phyloP scores from a whole-genome alignment of 2,113 vertebrate genomes.

The Nycticebus coucang region DNA sequence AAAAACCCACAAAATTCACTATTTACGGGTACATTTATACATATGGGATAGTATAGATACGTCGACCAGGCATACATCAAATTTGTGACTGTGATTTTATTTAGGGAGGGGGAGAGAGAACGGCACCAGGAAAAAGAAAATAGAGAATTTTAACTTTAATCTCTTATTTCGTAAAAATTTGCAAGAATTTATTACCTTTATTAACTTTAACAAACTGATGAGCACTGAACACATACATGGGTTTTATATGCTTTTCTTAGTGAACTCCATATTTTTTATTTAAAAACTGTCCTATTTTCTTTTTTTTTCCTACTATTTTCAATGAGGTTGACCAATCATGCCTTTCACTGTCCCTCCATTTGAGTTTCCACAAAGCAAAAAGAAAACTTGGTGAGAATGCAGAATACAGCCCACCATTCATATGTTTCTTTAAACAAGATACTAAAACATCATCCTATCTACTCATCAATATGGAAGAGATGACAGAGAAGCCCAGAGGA shows the following conservation, averaged over 20 bases:
- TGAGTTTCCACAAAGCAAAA: constrained; percentile 5
- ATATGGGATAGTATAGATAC: background rate
- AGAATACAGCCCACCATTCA: background rate
- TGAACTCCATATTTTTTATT: background rate
- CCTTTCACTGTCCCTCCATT: background rate
- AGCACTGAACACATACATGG: background rate
- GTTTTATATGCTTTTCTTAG: background rate
- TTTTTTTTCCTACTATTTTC: background rate
- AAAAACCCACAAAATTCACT: background rate
- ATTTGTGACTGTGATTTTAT: background rate
- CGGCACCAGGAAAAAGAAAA: background rate
- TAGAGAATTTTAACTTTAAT: background rate
- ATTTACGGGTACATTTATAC: background rate
- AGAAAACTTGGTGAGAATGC: background rate
- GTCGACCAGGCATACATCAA: background rate
- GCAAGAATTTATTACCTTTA: background rate
- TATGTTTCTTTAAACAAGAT: background rate
- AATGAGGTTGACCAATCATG: background rate
- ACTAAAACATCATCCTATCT: background rate
- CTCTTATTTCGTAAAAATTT: background rate
- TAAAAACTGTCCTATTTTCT: background rate
- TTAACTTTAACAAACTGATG: background rate
- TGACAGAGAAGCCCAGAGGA: background rate
- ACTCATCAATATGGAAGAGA: background rate
- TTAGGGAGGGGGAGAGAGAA: background rate